Evolutionary conservation across 2,113 vertebrate genomes (phyloP).

Genomic region (Halichoeres trimaculatus): DNA sequence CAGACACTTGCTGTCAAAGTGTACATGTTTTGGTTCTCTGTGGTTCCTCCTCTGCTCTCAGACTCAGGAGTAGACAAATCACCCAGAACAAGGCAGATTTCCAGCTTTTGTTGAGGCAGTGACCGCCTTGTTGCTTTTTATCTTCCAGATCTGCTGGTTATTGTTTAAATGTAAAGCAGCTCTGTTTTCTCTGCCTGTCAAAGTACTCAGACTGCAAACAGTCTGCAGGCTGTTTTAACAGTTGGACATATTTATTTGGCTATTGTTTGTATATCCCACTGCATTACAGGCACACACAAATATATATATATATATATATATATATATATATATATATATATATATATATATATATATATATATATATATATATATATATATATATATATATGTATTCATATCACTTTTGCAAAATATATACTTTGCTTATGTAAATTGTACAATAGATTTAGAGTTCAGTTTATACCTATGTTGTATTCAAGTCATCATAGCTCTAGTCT

Average conservation of each 20-base stretch:
- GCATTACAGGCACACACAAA: too few species aligned
- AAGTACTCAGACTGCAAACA: constrained; percentile 2
- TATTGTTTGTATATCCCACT: neutral
- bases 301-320: too few species aligned
- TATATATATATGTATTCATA: too few species aligned
- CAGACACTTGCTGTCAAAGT: neutral
- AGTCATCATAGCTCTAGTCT: too few species aligned
- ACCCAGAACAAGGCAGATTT: constrained; percentile 8
- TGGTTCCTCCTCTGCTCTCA: neutral
- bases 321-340: too few species aligned
- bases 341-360: too few species aligned
- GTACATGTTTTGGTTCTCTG: neutral
- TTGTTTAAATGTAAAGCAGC: neutral
- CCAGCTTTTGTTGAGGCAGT: neutral
- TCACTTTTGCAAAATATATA: too few species aligned
- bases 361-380: too few species aligned
- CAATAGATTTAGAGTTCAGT: too few species aligned
- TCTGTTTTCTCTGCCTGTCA: neutral
- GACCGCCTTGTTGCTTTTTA: neutral
- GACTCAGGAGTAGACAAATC: neutral
- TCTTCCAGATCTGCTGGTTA: neutral
- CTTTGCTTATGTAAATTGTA: too few species aligned
- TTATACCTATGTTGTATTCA: too few species aligned
- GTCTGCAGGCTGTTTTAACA: too few species aligned
- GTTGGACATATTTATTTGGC: neutral